Evolutionary conservation across 2,797 vertebrate genomes (phyloP).

Genomic region (Muscicapa striata): DNA sequence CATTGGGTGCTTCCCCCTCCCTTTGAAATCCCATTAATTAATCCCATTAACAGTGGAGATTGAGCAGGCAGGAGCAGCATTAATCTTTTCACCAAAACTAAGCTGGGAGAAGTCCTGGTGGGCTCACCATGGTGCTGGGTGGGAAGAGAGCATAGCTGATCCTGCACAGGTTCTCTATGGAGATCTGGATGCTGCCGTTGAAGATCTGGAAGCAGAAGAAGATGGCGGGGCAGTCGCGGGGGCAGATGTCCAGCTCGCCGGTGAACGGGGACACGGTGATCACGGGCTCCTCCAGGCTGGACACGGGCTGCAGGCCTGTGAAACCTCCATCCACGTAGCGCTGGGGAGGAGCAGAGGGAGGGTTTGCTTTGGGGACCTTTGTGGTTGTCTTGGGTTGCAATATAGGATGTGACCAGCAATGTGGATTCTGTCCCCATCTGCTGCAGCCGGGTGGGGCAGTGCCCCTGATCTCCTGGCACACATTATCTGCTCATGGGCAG

Average conservation of each 20-base stretch:
- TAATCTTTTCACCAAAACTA: background rate
- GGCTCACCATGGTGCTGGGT: constrained; percentile 77
- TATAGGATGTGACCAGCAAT: no score
- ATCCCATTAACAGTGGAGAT: background rate
- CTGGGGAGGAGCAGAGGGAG: constrained; percentile 61
- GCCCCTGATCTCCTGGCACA: no score
- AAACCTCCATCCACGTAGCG: constrained; percentile 89
- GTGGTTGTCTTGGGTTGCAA: background rate
- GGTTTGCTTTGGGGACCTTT: background rate
- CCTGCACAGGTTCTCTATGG: constrained; percentile 83
- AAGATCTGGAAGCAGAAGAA: constrained; percentile 80
- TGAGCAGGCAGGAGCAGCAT: background rate
- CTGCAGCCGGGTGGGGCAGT: no score
- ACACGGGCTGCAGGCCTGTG: constrained; percentile 82
- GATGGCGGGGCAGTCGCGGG: constrained; percentile 74
- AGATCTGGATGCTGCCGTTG: constrained; percentile 82
- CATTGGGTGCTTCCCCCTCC: background rate
- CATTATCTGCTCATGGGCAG: no score
- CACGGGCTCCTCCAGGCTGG: constrained; percentile 70
- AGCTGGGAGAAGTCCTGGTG: background rate
- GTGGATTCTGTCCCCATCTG: no score
- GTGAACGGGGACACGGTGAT: constrained; percentile 90
- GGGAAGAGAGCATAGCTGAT: constrained; percentile 84
- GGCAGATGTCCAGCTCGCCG: constrained; percentile 90
- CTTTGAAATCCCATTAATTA: background rate